Conservation (phyloP, 2,888 invertebrate species). For the Agonopterix arenella region DNA sequence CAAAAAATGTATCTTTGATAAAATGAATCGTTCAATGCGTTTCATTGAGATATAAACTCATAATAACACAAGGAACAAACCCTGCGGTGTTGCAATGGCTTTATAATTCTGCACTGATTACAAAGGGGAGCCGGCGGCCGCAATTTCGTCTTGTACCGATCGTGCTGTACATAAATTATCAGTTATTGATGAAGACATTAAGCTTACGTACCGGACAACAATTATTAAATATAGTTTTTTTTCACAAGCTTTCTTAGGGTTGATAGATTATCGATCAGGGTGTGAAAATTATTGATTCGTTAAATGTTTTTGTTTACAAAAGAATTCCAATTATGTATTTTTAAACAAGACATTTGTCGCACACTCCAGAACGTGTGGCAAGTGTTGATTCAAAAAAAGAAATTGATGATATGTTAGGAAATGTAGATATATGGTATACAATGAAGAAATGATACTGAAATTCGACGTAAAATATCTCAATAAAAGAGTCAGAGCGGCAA, state of each 20-base stretch:
- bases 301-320: too few relatives aligned
- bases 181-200: slow-evolving; percentile 78
- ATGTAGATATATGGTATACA: neutral
- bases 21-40: slow-evolving; percentile 17
- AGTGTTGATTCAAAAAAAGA: too few relatives aligned
- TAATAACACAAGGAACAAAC: slow-evolving; percentile 46
- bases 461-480: too few relatives aligned
- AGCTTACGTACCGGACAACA: slow-evolving; percentile 55
- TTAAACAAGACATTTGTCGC: too few relatives aligned
- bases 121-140: slow-evolving; percentile 79
- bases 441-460: too few relatives aligned
- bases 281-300: too few relatives aligned
- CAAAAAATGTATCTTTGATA: slow-evolving; percentile 7
- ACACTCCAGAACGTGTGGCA: too few relatives aligned
- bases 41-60: slow-evolving; percentile 54
- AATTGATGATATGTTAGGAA: too few relatives aligned
- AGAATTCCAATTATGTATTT: too few relatives aligned
- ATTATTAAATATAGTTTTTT: slow-evolving; percentile 48
- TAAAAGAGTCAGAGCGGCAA: neutral
- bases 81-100: slow-evolving; percentile 67
- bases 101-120: slow-evolving; percentile 76
- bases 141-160: slow-evolving; percentile 75
- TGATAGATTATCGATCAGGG: neutral
- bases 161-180: slow-evolving; percentile 75
- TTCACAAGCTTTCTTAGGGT: slow-evolving; percentile 20